Evolutionary conservation across 2,888 invertebrate genomes (phyloP).

Genomic region (Diaphora mendica): DNA sequence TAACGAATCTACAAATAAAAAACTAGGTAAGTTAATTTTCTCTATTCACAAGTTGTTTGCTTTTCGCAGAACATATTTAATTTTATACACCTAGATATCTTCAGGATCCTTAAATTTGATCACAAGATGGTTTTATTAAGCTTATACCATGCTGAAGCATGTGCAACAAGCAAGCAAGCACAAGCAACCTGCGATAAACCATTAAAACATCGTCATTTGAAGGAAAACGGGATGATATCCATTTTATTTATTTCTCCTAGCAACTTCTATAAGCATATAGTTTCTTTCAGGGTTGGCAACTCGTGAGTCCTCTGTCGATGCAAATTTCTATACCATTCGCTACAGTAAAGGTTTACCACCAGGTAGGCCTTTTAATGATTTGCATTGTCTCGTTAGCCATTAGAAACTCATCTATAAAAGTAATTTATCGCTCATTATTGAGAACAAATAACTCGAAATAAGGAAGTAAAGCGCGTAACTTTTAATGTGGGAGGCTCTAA

Average conservation of each 20-base stretch:
- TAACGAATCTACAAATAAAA: no score
- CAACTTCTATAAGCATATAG: background rate
- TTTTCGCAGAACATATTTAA: background rate
- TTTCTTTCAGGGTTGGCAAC: background rate
- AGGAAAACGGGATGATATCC: background rate
- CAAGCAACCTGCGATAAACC: no score
- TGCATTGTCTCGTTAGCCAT: background rate
- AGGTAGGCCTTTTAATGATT: background rate
- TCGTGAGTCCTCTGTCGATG: background rate
- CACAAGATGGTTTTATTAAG: background rate
- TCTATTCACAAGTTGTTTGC: background rate
- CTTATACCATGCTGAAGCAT: background rate
- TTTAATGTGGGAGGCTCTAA: background rate
- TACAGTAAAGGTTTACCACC: background rate
- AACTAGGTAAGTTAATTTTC: no score
- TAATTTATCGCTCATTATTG: background rate
- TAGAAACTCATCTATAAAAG: background rate
- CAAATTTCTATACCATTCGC: background rate
- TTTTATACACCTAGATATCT: background rate
- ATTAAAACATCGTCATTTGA: background rate
- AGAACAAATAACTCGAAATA: background rate
- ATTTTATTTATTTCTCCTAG: background rate
- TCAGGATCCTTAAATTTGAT: background rate
- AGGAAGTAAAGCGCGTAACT: background rate
- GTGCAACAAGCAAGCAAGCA: no score